Conservation (phyloP, 2,113 vertebrate species). For the Ellobius talpinus region DNA sequence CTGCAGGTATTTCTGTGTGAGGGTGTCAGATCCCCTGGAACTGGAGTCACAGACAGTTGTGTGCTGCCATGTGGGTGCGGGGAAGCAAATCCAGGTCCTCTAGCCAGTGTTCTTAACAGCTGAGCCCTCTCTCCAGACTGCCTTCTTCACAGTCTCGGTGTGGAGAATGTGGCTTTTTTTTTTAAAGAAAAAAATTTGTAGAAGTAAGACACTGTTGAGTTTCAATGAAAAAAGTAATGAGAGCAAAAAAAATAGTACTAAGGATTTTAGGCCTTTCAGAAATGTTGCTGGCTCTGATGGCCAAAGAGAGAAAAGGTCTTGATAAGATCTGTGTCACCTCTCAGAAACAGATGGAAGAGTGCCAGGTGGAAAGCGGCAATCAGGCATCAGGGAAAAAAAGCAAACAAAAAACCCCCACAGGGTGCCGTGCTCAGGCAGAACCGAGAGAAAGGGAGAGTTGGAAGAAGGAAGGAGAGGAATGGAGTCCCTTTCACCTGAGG, state of each 20-base stretch:
- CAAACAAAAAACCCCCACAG: not conserved
- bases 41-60: not conserved
- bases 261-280: not conserved
- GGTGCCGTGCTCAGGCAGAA: not conserved
- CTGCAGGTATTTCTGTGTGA: not conserved
- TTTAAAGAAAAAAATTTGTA: not conserved
- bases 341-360: not conserved
- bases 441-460: not conserved
- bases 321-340: not conserved
- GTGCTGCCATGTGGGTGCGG: not conserved
- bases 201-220: not conserved
- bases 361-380: not conserved
- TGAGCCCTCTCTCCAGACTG: slow-evolving; percentile 64
- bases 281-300: not conserved
- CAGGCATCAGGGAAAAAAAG: not conserved
- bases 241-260: not conserved
- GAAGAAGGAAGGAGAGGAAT: not conserved
- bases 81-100: slow-evolving; percentile 72
- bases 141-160: slow-evolving; percentile 96
- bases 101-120: not conserved
- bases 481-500: no score
- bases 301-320: not conserved
- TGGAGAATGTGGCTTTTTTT: not conserved
- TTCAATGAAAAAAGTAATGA: not conserved
- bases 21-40: not conserved